Evolutionary conservation across 2,113 vertebrate species (phyloP).

Genomic region (Miniopterus natalensis): DNA sequence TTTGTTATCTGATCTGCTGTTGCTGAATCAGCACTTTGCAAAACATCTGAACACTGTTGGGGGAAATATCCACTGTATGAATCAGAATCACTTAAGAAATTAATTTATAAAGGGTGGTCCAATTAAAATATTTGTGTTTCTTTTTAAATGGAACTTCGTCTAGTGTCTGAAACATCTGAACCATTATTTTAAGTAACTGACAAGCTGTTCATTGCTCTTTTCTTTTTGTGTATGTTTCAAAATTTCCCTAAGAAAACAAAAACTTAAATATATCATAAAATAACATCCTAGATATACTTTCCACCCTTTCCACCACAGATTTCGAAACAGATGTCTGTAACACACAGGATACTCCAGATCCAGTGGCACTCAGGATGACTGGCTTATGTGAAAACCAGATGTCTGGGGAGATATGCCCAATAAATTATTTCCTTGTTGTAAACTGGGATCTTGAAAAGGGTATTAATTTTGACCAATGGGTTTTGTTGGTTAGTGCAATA

Average conservation of each 20-base stretch:
- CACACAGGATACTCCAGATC: neutral
- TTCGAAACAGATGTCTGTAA: constrained; percentile 11
- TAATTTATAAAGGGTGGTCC: neutral
- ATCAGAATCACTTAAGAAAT: neutral
- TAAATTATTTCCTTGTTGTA: constrained; percentile 42
- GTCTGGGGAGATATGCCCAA: constrained; percentile 13
- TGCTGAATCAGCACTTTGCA: neutral
- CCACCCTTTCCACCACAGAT: neutral
- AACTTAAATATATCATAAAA: constrained; percentile 14
- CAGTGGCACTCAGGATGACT: neutral
- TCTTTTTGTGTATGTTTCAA: constrained; percentile 24
- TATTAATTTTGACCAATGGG: neutral
- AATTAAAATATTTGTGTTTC: neutral
- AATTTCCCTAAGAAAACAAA: constrained; percentile 1
- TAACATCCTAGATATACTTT: constrained; percentile 4
- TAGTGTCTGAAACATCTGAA: constrained; percentile 26
- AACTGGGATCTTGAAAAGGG: constrained; percentile 50
- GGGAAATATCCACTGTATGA: neutral
- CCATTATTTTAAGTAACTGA: constrained; percentile 50
- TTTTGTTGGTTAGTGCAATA: constrained; percentile 49
- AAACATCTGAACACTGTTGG: neutral
- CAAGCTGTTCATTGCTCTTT: constrained; percentile 24
- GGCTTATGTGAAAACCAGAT: constrained; percentile 47
- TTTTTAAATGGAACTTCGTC: neutral
- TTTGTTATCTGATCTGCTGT: neutral